phyloP scores from a whole-genome alignment of 2,797 vertebrate genomes.

The Propithecus deckenii region DNA sequence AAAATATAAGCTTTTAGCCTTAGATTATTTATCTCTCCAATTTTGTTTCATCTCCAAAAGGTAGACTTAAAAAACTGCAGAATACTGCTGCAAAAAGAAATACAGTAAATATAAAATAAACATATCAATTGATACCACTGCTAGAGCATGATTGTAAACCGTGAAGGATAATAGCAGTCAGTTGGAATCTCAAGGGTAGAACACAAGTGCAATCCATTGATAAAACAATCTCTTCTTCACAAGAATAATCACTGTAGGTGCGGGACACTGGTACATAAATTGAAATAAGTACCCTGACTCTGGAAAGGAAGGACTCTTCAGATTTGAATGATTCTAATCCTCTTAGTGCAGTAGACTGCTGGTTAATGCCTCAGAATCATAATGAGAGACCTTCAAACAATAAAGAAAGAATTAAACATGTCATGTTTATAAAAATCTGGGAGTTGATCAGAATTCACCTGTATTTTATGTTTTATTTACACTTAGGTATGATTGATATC shows the following conservation, averaged over 20 bases:
- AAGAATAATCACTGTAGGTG: background rate
- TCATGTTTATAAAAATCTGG: background rate
- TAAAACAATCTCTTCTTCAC: background rate
- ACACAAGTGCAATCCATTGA: background rate
- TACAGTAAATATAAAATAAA: background rate
- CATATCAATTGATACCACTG: background rate
- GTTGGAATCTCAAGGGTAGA: background rate
- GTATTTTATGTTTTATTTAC: background rate
- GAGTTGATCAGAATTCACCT: background rate
- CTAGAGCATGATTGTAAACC: background rate
- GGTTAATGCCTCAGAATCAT: background rate
- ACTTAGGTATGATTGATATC: background rate
- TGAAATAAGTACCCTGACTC: background rate
- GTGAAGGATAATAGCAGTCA: background rate
- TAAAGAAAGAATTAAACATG: background rate
- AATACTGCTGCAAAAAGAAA: background rate
- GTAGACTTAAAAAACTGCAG: background rate
- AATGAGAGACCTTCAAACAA: background rate
- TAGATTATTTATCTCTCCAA: background rate
- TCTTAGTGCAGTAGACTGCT: background rate
- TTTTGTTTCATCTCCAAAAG: background rate
- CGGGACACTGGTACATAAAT: too few species aligned
- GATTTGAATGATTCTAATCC: background rate
- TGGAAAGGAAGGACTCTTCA: background rate
- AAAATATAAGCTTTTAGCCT: background rate